Percentiles rank a stretch among this genome's conserved stretches.
Evolutionary conservation across 2,113 vertebrate species (phyloP).

Genomic region (Donacobius atricapilla): DNA sequence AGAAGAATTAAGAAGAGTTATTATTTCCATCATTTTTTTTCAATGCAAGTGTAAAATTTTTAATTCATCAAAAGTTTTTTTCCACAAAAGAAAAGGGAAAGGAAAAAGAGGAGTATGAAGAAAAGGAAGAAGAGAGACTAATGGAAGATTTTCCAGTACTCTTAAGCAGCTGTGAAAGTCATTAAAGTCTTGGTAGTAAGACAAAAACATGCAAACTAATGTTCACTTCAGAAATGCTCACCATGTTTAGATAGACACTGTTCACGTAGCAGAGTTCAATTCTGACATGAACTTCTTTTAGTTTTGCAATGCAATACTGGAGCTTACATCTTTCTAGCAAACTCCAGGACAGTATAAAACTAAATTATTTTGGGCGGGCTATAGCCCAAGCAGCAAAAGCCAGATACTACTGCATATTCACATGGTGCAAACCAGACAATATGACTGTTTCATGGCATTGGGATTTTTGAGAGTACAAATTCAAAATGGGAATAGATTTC

Average conservation of each 20-base stretch:
- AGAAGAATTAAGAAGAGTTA: neutral
- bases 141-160: neutral
- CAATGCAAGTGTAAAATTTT: neutral
- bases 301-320: neutral
- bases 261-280: neutral
- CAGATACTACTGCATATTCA: neutral
- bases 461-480: neutral
- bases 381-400: neutral
- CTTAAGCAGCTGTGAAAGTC: neutral
- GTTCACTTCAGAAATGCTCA: neutral
- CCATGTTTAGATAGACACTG: neutral
- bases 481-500: constrained; percentile 9
- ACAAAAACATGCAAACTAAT: neutral
- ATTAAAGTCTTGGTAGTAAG: neutral
- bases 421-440: neutral
- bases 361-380: neutral
- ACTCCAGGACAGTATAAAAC: neutral
- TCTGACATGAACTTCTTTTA: neutral
- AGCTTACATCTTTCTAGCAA: neutral
- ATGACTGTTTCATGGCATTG: neutral
- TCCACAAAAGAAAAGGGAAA: neutral
- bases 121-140: neutral
- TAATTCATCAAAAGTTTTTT: neutral
- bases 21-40: neutral
- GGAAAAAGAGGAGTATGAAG: neutral